Conservation (phyloP, 2,888 invertebrate species). For the Leucophenga montana region DNA sequence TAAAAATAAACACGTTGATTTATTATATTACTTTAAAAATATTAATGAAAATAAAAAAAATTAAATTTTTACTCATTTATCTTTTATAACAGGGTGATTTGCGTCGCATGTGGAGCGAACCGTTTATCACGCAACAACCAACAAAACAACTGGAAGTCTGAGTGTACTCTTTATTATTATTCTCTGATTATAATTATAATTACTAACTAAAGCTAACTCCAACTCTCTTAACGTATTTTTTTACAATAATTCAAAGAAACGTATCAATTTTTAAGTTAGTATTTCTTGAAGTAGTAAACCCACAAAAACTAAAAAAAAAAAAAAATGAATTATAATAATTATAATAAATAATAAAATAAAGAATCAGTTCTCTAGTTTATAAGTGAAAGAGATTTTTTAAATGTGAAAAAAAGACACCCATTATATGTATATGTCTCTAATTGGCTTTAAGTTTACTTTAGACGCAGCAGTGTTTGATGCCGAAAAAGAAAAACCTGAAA, state of each 20-base stretch:
- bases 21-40: background rate
- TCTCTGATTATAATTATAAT: conserved; percentile 32
- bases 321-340: conserved; percentile 41
- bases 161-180: conserved; percentile 70
- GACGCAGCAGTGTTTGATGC: background rate
- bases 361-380: conserved; percentile 51
- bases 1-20: too few relatives aligned
- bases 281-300: conserved; percentile 43
- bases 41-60: background rate
- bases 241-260: conserved; percentile 46
- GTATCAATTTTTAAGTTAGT: conserved; percentile 55
- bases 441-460: conserved; percentile 27
- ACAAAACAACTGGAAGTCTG: conserved; percentile 89
- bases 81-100: conserved; percentile 97
- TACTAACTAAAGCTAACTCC: conserved; percentile 40
- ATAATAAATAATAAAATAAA: conserved; percentile 29
- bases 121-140: conserved; percentile 87
- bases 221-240: conserved; percentile 57
- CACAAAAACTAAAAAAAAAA: conserved; percentile 50
- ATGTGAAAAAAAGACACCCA: background rate
- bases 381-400: conserved; percentile 46
- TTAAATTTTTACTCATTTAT: conserved; percentile 48
- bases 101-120: conserved; percentile 98
- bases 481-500: background rate
- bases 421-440: conserved; percentile 26